Evolutionary conservation across 2,888 invertebrate genomes (phyloP), one percentile per base, ranked within the genome.

Genomic region (Acrocyrtus sp.): DNA sequence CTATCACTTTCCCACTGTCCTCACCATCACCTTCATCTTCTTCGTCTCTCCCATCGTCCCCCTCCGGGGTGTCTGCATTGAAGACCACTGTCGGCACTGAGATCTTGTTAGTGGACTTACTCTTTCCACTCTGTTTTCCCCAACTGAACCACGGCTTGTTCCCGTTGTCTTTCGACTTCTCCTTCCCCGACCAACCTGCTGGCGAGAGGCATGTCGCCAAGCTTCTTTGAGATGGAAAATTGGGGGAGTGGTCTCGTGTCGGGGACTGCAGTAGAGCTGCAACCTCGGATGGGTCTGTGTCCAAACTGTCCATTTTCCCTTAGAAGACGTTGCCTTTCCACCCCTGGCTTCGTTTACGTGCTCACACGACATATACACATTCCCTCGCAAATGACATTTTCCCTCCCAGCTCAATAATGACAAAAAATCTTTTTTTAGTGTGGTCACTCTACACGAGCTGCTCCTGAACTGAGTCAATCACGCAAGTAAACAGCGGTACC

Each of bases 181-280:
- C 22, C 19, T 57, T 56, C 15, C 39, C 41, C 24, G 10, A n/a
- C 58, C 58, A 58, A 4, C 24, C 24, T 39, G 61, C 56, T 8
- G 75, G 72, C 48, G 67, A 67, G 34, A 72, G 53, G 15, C 75
- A 58, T 39, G 39, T 26, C 19, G 68, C 26, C 39, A 63, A 27
- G 48, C 58, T 61, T 27, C 41, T 48, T 19, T 67, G 22, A 12
- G 58, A 48, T n/a, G 63, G 58, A 61, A 39, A 19, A 26, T 57
- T 57, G 21, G 19, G 2, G 56, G 41, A 5, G n/a, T 56, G 56
- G 12, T 66, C 48, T 45, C 12, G 26, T 6, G 2, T 19, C 4
- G 66, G 57, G 27, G 66, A 66, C 41, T 66, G 66, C 1, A 66
- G 50, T 1, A 66, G 57, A 10, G 66, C 66, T 12, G 66, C 66